Base-by-base conservation (phyloP, 2,888 invertebrate genomes). In the Drosophila subsilvestris region DNA sequence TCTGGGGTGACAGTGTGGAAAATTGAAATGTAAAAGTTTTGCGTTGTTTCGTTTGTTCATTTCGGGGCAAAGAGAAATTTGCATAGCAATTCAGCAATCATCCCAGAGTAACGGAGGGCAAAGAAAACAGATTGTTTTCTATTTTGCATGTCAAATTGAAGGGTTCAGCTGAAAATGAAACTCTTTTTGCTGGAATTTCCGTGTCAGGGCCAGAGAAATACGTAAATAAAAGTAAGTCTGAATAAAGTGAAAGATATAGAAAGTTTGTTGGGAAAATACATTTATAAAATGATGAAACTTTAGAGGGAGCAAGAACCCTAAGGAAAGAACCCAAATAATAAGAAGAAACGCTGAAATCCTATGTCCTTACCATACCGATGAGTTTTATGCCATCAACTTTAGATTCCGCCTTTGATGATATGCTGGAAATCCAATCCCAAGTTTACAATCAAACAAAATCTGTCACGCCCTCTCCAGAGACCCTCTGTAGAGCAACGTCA, bases 21-120 rank as follows among this genome's bases (percentile, higher is more conserved):
- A 84, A 78, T 80, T 77, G 67, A 69, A 78, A 74, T 73, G 78
- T 59, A 72, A 74, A 83, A 78, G 79, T 78, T 79, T 79, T 74
- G 76, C 78, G 72, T 63, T 65, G 66, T 49, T 56, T 49, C 18
- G 32, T 7, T 65, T 43, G 65, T 12, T 65, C 56, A 65, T 44
- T 66, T 65, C 25, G 42, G 18, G 43, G 37, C 20, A 22, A 37
- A 48, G 22, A 22, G 66, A 75, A 83, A 87, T 87, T 83, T 74
- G 74, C 84, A 80, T 80, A 83, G 71, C 57, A 58, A 54, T 73
- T 68, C 60, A 58, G 25, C 18, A 43, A 44, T 61, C 60, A 62
- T 60, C 20, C 37, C 18, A 48, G 32, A 22, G 63, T 42, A 17
- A 25, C n/a, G 12, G 45, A 32, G n/a, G 53, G 22, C 50, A 51